These are phyloP conservation scores for Coenobita brevimanus DNA, from an alignment of 1,140 invertebrate genomes.

Conservation along the genomic window DNA sequence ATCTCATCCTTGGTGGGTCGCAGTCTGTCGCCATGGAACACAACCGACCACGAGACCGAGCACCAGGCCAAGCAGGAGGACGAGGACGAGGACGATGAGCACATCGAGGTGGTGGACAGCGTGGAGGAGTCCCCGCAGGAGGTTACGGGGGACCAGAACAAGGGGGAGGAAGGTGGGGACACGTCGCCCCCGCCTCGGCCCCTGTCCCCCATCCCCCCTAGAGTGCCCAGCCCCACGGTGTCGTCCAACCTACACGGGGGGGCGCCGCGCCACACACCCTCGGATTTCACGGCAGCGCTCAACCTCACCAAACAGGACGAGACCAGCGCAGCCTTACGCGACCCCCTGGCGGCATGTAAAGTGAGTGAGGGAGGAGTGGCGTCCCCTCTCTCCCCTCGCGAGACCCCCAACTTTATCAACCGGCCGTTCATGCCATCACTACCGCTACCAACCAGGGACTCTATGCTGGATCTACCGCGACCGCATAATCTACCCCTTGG, in stretches of 20 bases:
- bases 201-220: conserved; percentile 1
- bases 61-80: conserved; percentile 54
- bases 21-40: conserved; percentile 70
- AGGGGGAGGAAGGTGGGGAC: conserved; percentile 77
- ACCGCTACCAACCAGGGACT: conserved; percentile 51
- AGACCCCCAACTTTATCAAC: conserved; percentile 76
- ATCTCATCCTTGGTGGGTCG: conserved; percentile 55
- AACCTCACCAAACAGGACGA: conserved; percentile 78
- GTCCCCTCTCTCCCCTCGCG: conserved; percentile 72
- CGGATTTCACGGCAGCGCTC: conserved; percentile 48
- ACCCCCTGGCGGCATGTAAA: conserved; percentile 66
- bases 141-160: conserved; percentile 85
- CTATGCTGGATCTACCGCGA: conserved; percentile 75
- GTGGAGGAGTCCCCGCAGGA: conserved; percentile 74
- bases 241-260: conserved; percentile 11
- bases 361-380: conserved; percentile 44
- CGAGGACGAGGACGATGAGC: conserved; percentile 69
- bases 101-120: conserved; percentile 73
- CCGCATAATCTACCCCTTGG: conserved; percentile 76
- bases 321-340: conserved; percentile 76
- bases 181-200: conserved; percentile 20
- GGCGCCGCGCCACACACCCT: background rate
- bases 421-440: conserved; percentile 68
- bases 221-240: conserved; percentile 23
- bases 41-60: conserved; percentile 71